Evolutionary conservation across 92 coral and sea anemone genomes (phyloP).

Genomic region (Hydrozoanthus gracilis): DNA sequence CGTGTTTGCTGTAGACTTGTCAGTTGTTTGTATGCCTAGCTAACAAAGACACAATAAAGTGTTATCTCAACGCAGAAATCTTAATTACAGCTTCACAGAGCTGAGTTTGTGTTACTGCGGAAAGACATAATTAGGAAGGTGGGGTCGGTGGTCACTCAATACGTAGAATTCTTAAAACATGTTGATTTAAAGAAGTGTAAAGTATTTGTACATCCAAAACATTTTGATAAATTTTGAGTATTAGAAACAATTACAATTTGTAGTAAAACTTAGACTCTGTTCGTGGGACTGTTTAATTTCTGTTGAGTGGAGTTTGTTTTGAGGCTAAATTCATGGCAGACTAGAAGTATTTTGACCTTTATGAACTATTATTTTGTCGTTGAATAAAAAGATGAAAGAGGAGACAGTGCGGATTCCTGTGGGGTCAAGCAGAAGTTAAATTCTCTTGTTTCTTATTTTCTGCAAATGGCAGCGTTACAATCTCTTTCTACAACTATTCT

Average conservation of each 20-base stretch:
- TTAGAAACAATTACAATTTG: no score
- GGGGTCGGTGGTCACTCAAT: not conserved
- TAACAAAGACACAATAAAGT: slow-evolving; percentile 16
- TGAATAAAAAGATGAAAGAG: not conserved
- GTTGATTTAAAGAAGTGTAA: not conserved
- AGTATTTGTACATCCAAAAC: not conserved
- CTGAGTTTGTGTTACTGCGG: not conserved
- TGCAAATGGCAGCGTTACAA: not conserved
- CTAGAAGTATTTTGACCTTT: not conserved
- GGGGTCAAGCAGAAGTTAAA: slow-evolving; percentile 10
- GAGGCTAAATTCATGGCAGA: not conserved
- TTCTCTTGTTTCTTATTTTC: not conserved
- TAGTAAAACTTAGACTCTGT: not conserved
- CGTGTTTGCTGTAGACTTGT: not conserved
- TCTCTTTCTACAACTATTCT: not conserved
- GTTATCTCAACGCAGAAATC: slow-evolving; percentile 2
- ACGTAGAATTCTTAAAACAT: not conserved
- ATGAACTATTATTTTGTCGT: not conserved
- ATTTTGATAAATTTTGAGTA: not conserved
- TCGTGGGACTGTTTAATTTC: not conserved
- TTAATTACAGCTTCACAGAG: slow-evolving; percentile 20
- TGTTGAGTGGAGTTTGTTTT: not conserved
- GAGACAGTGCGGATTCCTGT: not conserved
- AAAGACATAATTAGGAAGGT: slow-evolving; percentile 1
- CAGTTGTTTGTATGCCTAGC: not conserved